Conservation (phyloP, 2,113 vertebrate genomes). For the Apaloderma vittatum region DNA sequence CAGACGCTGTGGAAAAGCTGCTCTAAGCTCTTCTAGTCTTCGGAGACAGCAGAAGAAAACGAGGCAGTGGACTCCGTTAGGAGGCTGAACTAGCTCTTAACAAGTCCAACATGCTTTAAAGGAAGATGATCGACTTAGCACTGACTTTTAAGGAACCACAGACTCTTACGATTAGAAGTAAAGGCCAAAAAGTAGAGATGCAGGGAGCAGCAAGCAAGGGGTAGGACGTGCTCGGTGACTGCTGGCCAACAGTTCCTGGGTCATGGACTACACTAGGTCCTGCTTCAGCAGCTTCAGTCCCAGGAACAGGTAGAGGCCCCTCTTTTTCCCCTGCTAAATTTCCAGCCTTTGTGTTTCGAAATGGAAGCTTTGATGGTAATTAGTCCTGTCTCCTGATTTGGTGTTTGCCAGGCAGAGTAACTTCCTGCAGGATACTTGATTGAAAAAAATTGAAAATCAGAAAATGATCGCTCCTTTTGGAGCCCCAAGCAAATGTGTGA, state of each 20-base stretch:
- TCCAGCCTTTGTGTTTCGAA: neutral
- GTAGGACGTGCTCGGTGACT: fast-evolving
- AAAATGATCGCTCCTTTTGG: neutral
- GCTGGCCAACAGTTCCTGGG: neutral
- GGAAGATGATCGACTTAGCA: neutral
- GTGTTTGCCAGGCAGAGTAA: neutral
- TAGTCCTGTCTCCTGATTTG: neutral
- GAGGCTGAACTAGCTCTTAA: neutral
- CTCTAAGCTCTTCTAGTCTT: neutral
- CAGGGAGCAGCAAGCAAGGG: neutral
- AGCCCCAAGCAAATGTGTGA: neutral
- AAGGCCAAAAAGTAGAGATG: neutral
- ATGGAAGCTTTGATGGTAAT: neutral
- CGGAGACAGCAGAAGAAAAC: neutral
- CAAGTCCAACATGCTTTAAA: neutral
- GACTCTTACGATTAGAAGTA: neutral
- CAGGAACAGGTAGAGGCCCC: neutral
- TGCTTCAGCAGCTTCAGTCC: neutral
- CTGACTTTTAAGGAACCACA: neutral
- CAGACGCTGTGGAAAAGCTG: neutral
- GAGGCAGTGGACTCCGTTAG: fast-evolving
- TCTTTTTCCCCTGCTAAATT: neutral
- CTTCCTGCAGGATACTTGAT: neutral
- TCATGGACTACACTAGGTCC: too few relatives aligned
- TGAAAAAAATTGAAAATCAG: neutral